Conservation (phyloP, 23 tunicate genomes). For the Pegea sp. region DNA sequence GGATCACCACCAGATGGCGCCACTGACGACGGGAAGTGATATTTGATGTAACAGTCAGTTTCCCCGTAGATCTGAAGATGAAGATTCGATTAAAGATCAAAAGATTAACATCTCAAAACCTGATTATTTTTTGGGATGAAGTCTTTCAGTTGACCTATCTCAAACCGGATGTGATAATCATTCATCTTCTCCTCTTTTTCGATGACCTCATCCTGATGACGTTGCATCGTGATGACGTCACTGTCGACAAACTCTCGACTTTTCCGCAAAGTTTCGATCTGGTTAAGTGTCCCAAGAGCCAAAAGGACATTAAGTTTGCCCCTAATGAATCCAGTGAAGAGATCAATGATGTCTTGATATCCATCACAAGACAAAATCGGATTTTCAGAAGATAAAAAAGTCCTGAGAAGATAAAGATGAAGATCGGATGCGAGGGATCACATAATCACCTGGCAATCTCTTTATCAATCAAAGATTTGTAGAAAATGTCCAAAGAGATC, state of each 20-base stretch:
- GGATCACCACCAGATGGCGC: no score
- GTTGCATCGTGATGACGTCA: not conserved
- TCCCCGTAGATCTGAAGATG: conserved; percentile 56
- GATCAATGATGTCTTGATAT: conserved; percentile 40
- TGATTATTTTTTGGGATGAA: not conserved
- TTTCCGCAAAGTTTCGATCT: conserved; percentile 13
- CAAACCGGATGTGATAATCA: no score
- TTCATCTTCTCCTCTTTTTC: no score
- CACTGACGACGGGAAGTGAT: conserved; percentile 41
- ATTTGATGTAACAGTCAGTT: conserved; percentile 69
- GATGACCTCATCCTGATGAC: no score
- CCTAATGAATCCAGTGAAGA: conserved; percentile 52
- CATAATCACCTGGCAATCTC: conserved; percentile 51
- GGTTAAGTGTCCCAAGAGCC: conserved; percentile 57
- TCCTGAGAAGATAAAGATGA: conserved; percentile 10
- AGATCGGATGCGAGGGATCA: not conserved
- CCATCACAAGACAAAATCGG: conserved; percentile 67
- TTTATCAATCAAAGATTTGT: conserved; percentile 55
- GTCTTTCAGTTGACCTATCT: no score
- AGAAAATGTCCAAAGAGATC: conserved; percentile 48
- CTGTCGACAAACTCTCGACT: not conserved
- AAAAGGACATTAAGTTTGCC: conserved; percentile 48
- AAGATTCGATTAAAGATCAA: not conserved
- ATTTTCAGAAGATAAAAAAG: conserved; percentile 34
- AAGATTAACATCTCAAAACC: not conserved